A percentile compares a stretch with the other conserved stretches of the same genome.
These are phyloP conservation scores for Tetragnatha montana DNA, from an alignment of 2,888 invertebrate species.

Conservation along the genomic window DNA sequence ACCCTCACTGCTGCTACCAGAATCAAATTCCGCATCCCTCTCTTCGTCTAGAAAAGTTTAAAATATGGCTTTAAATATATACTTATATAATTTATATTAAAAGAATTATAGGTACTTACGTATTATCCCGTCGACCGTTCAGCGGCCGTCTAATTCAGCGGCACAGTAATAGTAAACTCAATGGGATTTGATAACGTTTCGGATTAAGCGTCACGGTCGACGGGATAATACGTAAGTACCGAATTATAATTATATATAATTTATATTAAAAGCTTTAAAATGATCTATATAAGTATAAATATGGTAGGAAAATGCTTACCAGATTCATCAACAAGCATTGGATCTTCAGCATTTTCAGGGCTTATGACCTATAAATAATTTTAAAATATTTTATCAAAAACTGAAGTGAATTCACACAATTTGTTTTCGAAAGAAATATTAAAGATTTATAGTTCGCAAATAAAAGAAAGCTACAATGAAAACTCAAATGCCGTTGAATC, in stretches of 20 bases:
- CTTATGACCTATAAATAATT: slow-evolving; percentile 53
- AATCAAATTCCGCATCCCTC: slow-evolving; percentile 61
- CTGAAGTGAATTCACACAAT: not conserved
- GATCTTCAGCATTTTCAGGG: slow-evolving; percentile 39
- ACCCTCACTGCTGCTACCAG: slow-evolving; percentile 64
- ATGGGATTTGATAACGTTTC: no score
- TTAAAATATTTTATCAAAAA: not conserved
- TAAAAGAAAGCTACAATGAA: no score
- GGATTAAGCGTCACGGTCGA: no score
- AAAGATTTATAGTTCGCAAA: no score
- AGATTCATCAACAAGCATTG: slow-evolving; percentile 59
- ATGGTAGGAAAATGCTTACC: slow-evolving; percentile 16
- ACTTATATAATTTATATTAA: not conserved
- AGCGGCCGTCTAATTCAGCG: no score
- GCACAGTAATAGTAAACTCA: no score
- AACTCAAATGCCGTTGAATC: no score
- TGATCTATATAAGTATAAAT: no score
- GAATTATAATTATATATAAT: no score
- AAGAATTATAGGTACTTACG: not conserved
- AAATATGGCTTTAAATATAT: not conserved
- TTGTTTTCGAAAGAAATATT: not conserved
- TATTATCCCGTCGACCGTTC: no score
- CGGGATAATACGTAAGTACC: no score
- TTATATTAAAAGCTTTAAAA: no score
- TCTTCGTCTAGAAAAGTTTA: slow-evolving; percentile 35